Conservation (phyloP, 2,888 invertebrate genomes). For the Callimorpha dominula region DNA sequence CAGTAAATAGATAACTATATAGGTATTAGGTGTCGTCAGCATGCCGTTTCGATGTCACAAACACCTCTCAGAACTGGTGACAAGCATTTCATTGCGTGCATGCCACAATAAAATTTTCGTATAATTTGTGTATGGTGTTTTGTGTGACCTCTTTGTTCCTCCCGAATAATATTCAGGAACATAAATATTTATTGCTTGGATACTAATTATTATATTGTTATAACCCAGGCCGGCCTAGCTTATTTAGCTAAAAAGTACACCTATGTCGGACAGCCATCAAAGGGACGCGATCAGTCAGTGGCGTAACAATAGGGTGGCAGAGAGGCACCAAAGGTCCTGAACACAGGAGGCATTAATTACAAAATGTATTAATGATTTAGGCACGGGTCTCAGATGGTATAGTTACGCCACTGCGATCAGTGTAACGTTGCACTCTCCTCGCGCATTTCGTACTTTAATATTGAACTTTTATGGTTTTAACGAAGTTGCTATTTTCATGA, state of each 20-base stretch:
- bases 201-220: not conserved
- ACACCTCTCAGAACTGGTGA: constrained; percentile 44
- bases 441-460: not conserved
- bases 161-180: not conserved
- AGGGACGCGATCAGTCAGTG: too few relatives aligned
- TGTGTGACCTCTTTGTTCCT: not conserved
- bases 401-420: too few relatives aligned
- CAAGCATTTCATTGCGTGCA: constrained; percentile 17
- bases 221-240: not conserved
- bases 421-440: not conserved
- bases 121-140: not conserved
- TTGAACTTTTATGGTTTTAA: not conserved
- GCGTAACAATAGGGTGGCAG: too few relatives aligned
- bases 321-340: too few relatives aligned
- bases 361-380: too few relatives aligned
- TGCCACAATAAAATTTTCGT: constrained; percentile 8
- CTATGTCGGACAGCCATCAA: not conserved
- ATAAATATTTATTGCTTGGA: not conserved
- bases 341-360: too few relatives aligned
- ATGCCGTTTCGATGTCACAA: constrained; percentile 44
- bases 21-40: constrained; percentile 42
- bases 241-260: too few relatives aligned
- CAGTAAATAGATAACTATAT: constrained; percentile 55
- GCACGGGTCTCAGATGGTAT: too few relatives aligned
- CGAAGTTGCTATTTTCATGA: not conserved